phyloP scores from a whole-genome alignment of 2,888 invertebrate species.

The Meiosimyza platycephala region DNA sequence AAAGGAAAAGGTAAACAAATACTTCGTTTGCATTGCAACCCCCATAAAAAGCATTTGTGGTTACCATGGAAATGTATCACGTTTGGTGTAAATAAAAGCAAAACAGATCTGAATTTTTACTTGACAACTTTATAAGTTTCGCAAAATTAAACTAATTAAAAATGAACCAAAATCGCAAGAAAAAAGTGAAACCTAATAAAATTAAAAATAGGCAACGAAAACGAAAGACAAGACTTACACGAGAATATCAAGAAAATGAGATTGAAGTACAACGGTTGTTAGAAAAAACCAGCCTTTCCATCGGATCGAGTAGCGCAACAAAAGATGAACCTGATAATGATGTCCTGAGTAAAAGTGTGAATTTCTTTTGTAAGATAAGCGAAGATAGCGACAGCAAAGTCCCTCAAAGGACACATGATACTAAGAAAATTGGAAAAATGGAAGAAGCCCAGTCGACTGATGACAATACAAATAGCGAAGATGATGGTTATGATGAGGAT shows the following conservation, averaged over 20 bases:
- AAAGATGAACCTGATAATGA: constrained; percentile 37
- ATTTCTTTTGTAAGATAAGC: constrained; percentile 52
- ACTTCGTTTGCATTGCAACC: too few relatives aligned
- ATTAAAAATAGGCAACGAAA: constrained; percentile 42
- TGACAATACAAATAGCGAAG: constrained; percentile 19
- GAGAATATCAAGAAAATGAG: constrained; percentile 56
- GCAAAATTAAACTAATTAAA: too few relatives aligned
- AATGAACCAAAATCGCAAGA: constrained; percentile 4
- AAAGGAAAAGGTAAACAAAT: too few relatives aligned
- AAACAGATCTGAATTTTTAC: too few relatives aligned
- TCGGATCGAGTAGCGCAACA: constrained; percentile 33
- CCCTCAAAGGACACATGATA: neutral
- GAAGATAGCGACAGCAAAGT: constrained; percentile 24
- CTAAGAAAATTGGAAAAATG: neutral
- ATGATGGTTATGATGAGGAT: constrained; percentile 32
- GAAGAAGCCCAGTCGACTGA: constrained; percentile 3
- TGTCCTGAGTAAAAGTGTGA: constrained; percentile 45
- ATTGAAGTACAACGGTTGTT: constrained; percentile 55
- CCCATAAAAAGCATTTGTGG: too few relatives aligned
- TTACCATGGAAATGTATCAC: too few relatives aligned
- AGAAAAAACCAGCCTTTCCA: constrained; percentile 44
- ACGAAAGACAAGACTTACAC: constrained; percentile 56
- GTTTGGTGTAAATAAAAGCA: too few relatives aligned
- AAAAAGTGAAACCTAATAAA: constrained; percentile 34
- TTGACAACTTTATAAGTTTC: too few relatives aligned